Evolutionary conservation across 1,140 invertebrate species (phyloP), one percentile per base, ranked within the genome.

Genomic region (Metaphire vulgaris): DNA sequence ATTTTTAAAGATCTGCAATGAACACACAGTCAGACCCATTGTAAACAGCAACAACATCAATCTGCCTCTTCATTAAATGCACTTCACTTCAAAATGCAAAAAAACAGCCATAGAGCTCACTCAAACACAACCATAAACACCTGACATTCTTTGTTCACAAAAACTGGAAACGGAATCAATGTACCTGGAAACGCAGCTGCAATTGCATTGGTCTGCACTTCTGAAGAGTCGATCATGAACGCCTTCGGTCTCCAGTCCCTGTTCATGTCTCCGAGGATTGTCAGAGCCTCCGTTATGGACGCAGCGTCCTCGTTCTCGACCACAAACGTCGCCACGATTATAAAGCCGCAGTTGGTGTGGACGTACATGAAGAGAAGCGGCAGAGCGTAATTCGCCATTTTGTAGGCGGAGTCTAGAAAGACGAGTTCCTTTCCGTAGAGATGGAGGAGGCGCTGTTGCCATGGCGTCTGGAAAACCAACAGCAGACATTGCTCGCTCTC

Each of bases 391-490:
- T 80, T 81, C 14, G 69, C 76, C 15, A 72, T 77, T 21, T 74
- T 77, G 74, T 80, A 81, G 2, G 80, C 80, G 14, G 80, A 75
- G 79, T 81, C 80, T 33, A 81, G 34, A 1, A 80, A 70, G 6
- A 69, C 67, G 29, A 77, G 76, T 16, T 71, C 75, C 31, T 70
- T 74, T 15, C 80, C 77, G 75, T 81, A 81, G n/a, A 29, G 69
- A 21, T 1, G 14, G 14, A 80, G 33, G 2, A 80, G 66, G 28
- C 70, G 14, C 64, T 70, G 21, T 67, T 80, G 78, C 69, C 77
- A 73, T 1, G 14, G 26, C 21, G 75, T 75, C 41, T 80, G 80
- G 66, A 78, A 78, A 2, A 80, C 77, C 74, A 79, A 78, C 16
- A 80, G 65, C 30, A 79, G 41, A 41, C 41, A 69, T 2, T 33